A percentile compares a stretch with the other conserved stretches of the same genome.
Evolutionary conservation across 2,797 vertebrate genomes (phyloP).

Genomic region (Vireo griseus): DNA sequence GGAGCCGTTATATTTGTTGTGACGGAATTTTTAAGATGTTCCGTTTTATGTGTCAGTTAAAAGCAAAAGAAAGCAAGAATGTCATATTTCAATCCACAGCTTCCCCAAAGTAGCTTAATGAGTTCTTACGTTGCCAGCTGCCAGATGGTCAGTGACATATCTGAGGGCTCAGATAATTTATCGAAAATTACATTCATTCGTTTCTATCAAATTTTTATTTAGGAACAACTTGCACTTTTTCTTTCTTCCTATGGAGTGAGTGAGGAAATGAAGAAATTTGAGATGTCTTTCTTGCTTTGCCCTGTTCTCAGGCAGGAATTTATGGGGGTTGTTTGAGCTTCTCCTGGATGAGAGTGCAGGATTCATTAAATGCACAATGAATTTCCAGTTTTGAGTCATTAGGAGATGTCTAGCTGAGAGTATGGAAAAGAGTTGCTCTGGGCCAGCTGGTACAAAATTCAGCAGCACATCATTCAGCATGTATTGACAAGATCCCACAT

Average conservation of each 20-base stretch:
- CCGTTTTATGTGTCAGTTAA: neutral
- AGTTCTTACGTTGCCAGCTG: slow-evolving; percentile 7
- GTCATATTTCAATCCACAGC: neutral
- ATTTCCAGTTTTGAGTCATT: neutral
- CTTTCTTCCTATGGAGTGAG: neutral
- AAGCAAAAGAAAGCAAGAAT: neutral
- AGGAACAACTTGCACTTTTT: neutral
- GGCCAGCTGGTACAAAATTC: neutral
- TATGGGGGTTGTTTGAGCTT: neutral
- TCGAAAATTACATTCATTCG: neutral
- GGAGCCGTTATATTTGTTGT: slow-evolving; percentile 31
- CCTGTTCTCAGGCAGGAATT: neutral
- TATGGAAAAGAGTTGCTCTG: neutral
- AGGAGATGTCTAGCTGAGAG: neutral
- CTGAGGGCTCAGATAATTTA: slow-evolving; percentile 24
- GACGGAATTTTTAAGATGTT: slow-evolving; percentile 21
- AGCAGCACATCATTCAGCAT: neutral
- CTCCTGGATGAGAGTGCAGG: neutral
- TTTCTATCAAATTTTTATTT: neutral
- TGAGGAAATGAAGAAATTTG: neutral
- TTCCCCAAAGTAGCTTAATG: neutral
- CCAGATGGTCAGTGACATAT: slow-evolving; percentile 40
- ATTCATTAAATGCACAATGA: neutral
- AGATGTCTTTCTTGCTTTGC: neutral
- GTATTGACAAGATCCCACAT: neutral